Percentiles rank a stretch among this genome's conserved stretches.
phyloP scores from a whole-genome alignment of 2,113 vertebrate genomes.

The Mixornis gularis region DNA sequence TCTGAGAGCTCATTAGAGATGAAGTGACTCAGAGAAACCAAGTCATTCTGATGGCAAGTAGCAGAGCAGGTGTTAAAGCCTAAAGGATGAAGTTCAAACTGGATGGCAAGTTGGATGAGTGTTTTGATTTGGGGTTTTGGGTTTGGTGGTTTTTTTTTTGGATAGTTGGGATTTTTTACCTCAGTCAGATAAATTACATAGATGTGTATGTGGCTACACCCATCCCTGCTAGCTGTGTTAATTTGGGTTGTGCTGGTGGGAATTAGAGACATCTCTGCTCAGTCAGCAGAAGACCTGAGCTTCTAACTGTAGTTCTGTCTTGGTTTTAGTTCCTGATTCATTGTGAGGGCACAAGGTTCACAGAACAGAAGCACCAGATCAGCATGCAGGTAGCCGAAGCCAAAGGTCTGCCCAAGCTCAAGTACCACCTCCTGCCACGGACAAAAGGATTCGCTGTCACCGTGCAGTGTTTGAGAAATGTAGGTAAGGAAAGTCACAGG shows the following conservation, averaged over 20 bases:
- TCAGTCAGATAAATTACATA: neutral
- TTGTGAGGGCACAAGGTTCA: slow-evolving; percentile 96
- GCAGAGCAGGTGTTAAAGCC: neutral
- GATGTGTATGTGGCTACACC: neutral
- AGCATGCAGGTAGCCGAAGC: slow-evolving; percentile 95
- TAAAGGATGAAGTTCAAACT: neutral
- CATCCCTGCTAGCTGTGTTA: neutral
- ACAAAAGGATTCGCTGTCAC: slow-evolving; percentile 94
- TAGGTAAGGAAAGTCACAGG: slow-evolving; percentile 78
- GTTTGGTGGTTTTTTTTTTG: neutral
- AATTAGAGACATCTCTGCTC: neutral
- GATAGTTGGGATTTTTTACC: neutral
- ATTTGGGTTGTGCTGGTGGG: neutral
- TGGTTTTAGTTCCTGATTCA: slow-evolving; percentile 87
- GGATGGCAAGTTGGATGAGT: neutral
- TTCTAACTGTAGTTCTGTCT: neutral
- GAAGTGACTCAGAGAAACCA: neutral
- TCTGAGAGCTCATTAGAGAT: neutral
- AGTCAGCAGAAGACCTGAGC: neutral
- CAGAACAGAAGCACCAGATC: slow-evolving; percentile 88
- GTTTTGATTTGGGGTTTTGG: neutral
- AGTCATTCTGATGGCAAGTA: neutral
- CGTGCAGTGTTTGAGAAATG: slow-evolving; percentile 88
- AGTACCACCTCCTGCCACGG: slow-evolving; percentile 91
- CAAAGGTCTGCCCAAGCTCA: slow-evolving; percentile 92